These are phyloP conservation scores for Prinia subflava DNA, from an alignment of 2,113 vertebrate species.

Conservation along the genomic window DNA sequence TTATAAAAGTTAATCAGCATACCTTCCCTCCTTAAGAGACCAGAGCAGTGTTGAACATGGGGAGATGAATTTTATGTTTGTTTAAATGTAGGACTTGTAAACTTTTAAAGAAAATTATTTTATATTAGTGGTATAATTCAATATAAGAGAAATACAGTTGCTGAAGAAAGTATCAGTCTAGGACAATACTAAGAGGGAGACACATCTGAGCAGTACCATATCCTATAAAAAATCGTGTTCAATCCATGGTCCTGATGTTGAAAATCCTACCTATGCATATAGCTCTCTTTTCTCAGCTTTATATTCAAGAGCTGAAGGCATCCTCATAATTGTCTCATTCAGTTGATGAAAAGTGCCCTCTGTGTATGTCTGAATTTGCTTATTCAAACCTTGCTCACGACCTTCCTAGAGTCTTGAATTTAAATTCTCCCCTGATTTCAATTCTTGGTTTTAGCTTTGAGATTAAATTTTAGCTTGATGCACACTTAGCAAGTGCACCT, in stretches of 20 bases:
- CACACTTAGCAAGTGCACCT: not conserved
- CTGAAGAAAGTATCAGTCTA: not conserved
- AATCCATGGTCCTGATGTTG: not conserved
- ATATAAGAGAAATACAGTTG: not conserved
- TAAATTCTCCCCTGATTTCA: constrained; percentile 14
- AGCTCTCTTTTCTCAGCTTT: not conserved
- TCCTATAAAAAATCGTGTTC: not conserved
- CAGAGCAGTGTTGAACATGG: not conserved
- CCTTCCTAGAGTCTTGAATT: not conserved
- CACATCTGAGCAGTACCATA: not conserved
- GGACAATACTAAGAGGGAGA: not conserved
- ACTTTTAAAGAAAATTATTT: not conserved
- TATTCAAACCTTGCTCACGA: not conserved
- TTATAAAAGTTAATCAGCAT: not conserved
- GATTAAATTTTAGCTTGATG: not conserved
- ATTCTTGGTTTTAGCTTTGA: constrained; percentile 8
- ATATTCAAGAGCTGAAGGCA: not conserved
- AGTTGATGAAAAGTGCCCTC: constrained; percentile 2
- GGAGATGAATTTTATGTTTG: not conserved
- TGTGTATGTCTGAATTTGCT: not conserved
- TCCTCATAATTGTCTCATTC: not conserved
- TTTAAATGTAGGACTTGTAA: not conserved
- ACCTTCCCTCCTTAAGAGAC: not conserved
- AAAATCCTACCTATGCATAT: not conserved
- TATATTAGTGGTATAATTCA: not conserved